Base-by-base conservation (phyloP, 2,888 invertebrate genomes). In the Hypolimnas misippus region DNA sequence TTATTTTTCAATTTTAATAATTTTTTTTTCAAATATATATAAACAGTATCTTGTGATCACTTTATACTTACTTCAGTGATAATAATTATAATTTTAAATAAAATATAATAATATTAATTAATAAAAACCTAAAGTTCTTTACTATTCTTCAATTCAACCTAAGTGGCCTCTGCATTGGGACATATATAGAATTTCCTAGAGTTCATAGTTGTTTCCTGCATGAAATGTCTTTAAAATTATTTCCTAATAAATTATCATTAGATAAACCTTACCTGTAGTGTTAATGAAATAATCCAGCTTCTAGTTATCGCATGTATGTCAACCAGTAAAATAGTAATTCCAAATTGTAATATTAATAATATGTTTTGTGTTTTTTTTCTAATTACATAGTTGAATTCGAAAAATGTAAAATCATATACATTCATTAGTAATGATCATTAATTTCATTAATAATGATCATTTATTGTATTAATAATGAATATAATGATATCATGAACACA, bases 131-230 rank as follows among this genome's bases (percentile, higher is more conserved):
- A 3, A 5, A 25, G 25, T 25, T 25, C 25, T 25, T 3, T 25
- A 3, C 25, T 25, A 25, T 25, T 25, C 25, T 25, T 49, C 33
- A 53, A 55, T 63, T 12, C 17, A 19, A 46, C 19, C 44, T 46
- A 21, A 19, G 66, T 66, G 66, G 63, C 51, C 31, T 63, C 63
- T 63, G 66, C 66, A 66, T 66, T 66, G 60, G 66, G 63, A 63
- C 66, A 63, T 54, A 51, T 16, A 12, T 44, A 50, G 33, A 50
- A 10, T 51, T 35, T 35, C 12, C 35, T 35, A 35, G 35, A 35
- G n/a, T 61, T n/a, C 16, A 25, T 5, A 3, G 5, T 2, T 25
- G 2, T 60, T 56, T 42, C n/a, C 8, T 49, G 55, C 33, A 56
- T 63, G n/a, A n/a, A n/a, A n/a, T n/a, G 46, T 4, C n/a, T 38